Conservation (phyloP, 2,888 invertebrate species). For the Clitarchus hookeri region DNA sequence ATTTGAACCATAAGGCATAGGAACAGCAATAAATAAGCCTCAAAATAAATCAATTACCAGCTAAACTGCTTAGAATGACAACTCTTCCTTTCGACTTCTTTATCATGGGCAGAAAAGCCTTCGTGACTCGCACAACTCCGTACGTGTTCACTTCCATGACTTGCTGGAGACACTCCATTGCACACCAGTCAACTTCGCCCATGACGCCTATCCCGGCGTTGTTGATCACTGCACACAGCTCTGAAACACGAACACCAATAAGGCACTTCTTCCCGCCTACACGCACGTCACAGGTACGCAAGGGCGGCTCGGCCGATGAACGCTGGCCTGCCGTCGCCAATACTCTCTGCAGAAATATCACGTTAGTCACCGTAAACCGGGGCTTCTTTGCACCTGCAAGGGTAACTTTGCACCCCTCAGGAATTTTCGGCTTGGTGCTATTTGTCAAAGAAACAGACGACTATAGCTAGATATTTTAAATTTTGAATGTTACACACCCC, state of each 20-base stretch:
- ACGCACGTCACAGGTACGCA: background rate
- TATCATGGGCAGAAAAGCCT: conserved; percentile 50
- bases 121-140: conserved; percentile 50
- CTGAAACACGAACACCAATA: conserved; percentile 45
- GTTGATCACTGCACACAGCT: conserved; percentile 58
- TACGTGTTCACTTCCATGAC: conserved; percentile 51
- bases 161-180: conserved; percentile 52
- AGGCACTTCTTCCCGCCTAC: background rate
- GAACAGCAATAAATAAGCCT: too few species aligned
- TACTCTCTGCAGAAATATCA: too few species aligned
- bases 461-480: too few species aligned
- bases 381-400: too few species aligned
- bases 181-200: conserved; percentile 57
- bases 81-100: conserved; percentile 47
- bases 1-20: too few species aligned
- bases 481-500: too few species aligned
- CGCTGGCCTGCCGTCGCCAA: too few species aligned
- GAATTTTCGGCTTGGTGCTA: too few species aligned
- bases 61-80: conserved; percentile 48
- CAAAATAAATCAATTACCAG: background rate
- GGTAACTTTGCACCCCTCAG: too few species aligned
- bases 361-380: too few species aligned
- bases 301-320: background rate
- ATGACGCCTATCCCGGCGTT: conserved; percentile 57
- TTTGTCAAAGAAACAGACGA: too few species aligned